A percentile compares a stretch with the other conserved stretches of the same genome.
These are phyloP conservation scores for Andrena fulva DNA, from an alignment of 2,888 invertebrate genomes.

Conservation along the genomic window DNA sequence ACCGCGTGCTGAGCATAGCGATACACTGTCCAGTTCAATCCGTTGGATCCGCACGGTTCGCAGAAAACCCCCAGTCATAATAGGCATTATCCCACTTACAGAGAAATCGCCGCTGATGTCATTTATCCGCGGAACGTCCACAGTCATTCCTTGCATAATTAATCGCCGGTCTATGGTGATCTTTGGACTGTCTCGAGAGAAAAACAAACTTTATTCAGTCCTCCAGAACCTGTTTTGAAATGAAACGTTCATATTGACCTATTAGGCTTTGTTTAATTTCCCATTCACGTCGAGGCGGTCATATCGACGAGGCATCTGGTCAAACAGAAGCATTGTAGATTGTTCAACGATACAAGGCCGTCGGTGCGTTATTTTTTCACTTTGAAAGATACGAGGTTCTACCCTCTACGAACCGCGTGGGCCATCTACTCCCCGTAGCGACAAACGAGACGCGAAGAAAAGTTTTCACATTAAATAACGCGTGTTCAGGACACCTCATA, in stretches of 20 bases:
- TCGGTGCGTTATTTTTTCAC: slow-evolving; percentile 3
- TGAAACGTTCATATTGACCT: not conserved
- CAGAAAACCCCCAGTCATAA: slow-evolving; percentile 77
- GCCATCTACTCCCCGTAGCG: slow-evolving; percentile 18
- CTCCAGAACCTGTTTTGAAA: not conserved
- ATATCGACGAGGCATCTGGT: not conserved
- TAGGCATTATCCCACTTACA: slow-evolving; percentile 79
- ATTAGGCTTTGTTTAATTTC: slow-evolving; percentile 8
- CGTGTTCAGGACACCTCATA: not conserved
- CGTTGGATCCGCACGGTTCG: slow-evolving; percentile 19
- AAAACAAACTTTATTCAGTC: slow-evolving; percentile 18
- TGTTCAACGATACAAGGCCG: not conserved
- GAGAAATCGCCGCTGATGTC: slow-evolving; percentile 77
- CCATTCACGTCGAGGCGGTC: not conserved
- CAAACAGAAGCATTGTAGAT: not conserved
- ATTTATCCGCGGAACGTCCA: slow-evolving; percentile 53
- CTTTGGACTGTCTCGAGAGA: not conserved
- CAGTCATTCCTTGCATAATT: slow-evolving; percentile 55
- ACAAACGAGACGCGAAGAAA: slow-evolving; percentile 37
- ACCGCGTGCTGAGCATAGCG: slow-evolving; percentile 15
- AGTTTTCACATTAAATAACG: slow-evolving; percentile 22
- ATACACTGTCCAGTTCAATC: slow-evolving; percentile 15
- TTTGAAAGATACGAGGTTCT: slow-evolving; percentile 17
- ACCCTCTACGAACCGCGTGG: slow-evolving; percentile 16
- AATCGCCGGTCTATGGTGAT: slow-evolving; percentile 46